phyloP scores from a whole-genome alignment of 2,888 invertebrate genomes.

The Epiblema foenella region DNA sequence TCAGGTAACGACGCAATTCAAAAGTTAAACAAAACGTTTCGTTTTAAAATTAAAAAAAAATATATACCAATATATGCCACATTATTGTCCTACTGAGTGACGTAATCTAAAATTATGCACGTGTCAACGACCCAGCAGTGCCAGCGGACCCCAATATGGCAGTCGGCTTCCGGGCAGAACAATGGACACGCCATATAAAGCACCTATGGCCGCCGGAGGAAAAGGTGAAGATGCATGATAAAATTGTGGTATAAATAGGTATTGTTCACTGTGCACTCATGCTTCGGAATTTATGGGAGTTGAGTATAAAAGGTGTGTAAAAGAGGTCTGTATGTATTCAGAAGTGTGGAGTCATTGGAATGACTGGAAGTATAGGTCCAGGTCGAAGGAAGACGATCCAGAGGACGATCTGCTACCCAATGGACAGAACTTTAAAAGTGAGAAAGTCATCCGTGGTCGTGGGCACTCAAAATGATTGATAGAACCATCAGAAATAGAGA shows the following conservation, averaged over 20 bases:
- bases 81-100: slow-evolving; percentile 5
- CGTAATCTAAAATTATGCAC: slow-evolving; percentile 24
- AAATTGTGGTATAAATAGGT: not conserved
- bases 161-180: slow-evolving; percentile 62
- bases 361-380: no score
- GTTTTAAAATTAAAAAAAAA: not conserved
- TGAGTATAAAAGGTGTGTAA: not conserved
- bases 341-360: no score
- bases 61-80: not conserved
- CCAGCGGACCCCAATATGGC: slow-evolving; percentile 62
- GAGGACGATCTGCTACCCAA: no score
- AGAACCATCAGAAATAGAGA: no score
- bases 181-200: slow-evolving; percentile 62
- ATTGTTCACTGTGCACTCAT: not conserved
- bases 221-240: slow-evolving; percentile 12
- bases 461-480: no score
- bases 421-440: no score
- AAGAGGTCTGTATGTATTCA: no score
- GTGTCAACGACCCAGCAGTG: slow-evolving; percentile 44
- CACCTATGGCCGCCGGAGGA: not conserved
- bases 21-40: no score
- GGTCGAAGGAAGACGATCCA: no score
- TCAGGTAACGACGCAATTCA: no score
- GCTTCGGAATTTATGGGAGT: not conserved
- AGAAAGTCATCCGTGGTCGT: no score